These are phyloP conservation scores for Pedionomus torquatus DNA, from an alignment of 2,113 vertebrate genomes.

Conservation along the genomic window DNA sequence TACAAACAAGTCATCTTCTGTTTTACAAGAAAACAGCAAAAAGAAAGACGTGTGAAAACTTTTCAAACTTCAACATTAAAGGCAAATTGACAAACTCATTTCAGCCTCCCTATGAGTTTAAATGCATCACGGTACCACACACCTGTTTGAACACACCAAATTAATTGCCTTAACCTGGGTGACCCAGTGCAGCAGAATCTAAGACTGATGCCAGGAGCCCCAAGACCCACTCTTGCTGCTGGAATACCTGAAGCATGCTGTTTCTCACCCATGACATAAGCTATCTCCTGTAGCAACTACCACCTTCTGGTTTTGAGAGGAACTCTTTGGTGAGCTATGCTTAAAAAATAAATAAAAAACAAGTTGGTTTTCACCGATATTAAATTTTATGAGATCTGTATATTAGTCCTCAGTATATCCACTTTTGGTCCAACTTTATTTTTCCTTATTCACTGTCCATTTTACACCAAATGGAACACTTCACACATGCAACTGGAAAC, in stretches of 20 bases:
- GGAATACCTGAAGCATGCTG: not conserved
- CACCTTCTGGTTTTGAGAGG: not conserved
- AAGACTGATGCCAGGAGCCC: not conserved
- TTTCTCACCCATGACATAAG: not conserved
- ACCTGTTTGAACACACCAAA: not conserved
- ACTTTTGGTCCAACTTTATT: not conserved
- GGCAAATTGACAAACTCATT: not conserved
- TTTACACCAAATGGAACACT: not conserved
- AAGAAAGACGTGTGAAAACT: not conserved
- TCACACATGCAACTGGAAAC: not conserved
- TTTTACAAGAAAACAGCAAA: not conserved
- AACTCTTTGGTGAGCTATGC: not conserved
- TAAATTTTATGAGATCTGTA: not conserved
- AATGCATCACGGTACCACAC: not conserved
- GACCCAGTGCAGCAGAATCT: not conserved
- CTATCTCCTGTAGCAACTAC: not conserved
- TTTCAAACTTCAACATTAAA: not conserved
- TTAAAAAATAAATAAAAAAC: not conserved
- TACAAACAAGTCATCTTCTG: not conserved
- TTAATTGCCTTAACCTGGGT: not conserved
- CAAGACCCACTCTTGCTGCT: not conserved
- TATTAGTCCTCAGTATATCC: not conserved
- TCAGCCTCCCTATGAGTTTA: not conserved
- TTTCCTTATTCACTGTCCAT: not conserved
- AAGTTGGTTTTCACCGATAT: not conserved